phyloP scores from a whole-genome alignment of 1,140 invertebrate species.

The Coelopa frigida region DNA sequence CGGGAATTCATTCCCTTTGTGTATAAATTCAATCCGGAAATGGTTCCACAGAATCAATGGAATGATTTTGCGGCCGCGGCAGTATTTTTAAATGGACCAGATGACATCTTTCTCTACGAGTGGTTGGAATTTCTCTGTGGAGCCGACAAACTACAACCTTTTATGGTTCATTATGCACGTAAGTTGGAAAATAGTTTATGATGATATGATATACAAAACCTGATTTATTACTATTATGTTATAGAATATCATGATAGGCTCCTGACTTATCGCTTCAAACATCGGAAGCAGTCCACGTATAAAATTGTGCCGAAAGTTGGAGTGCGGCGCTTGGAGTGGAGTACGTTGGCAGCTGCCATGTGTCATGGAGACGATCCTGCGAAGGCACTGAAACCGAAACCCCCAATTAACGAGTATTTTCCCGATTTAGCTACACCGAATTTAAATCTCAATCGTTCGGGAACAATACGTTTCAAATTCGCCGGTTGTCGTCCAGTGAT shows the following conservation, averaged over 20 bases:
- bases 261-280: conserved; percentile 1
- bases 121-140: conserved; percentile 39
- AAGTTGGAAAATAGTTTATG: too few species aligned
- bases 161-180: conserved; percentile 31
- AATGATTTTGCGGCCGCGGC: conserved; percentile 29
- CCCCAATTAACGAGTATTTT: conserved; percentile 25
- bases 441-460: conserved; percentile 29
- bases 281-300: conserved; percentile 13
- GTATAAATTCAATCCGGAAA: conserved; percentile 27
- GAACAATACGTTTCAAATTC: conserved; percentile 39
- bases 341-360: conserved; percentile 37
- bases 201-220: too few species aligned
- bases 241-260: conserved; percentile 14
- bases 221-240: not conserved
- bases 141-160: conserved; percentile 31
- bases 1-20: conserved; percentile 41
- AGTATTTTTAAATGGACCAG: conserved; percentile 26
- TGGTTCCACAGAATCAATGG: conserved; percentile 29
- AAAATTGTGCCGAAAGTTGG: conserved; percentile 27
- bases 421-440: conserved; percentile 30
- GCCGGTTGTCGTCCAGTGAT: conserved; percentile 35
- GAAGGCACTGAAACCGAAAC: conserved; percentile 34
- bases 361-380: conserved; percentile 40
- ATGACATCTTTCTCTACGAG: conserved; percentile 41
- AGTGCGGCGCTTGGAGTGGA: conserved; percentile 38